Evolutionary conservation across 2,888 invertebrate genomes (phyloP).

Genomic region (Ypsolopha sequella): DNA sequence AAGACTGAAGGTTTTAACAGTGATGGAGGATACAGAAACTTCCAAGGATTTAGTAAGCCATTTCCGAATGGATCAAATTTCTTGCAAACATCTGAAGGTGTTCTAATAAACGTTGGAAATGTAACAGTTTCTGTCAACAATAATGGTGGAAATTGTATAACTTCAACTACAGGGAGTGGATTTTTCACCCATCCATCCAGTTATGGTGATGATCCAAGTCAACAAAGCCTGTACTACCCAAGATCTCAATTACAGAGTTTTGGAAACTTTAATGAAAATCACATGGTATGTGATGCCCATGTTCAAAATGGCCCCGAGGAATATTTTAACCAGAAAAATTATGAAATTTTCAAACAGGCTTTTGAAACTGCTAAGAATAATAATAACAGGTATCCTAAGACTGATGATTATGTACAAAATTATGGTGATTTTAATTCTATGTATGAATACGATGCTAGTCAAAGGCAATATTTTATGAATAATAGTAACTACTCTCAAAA

Average conservation of each 20-base stretch:
- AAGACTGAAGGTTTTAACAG: conserved; percentile 36
- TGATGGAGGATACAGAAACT: conserved; percentile 50
- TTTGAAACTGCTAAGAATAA: conserved; percentile 60
- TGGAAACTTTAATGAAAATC: conserved; percentile 22
- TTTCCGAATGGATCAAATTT: conserved; percentile 62
- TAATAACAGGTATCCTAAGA: conserved; percentile 29
- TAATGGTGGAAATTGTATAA: conserved; percentile 78
- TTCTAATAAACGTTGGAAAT: conserved; percentile 81
- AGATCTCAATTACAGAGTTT: conserved; percentile 20
- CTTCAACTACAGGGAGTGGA: conserved; percentile 70
- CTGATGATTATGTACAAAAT: conserved; percentile 24
- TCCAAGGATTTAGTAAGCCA: conserved; percentile 54
- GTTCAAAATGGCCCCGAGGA: conserved; percentile 26
- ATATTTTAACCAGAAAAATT: conserved; percentile 65
- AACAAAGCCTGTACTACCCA: conserved; percentile 34
- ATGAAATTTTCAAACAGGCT: conserved; percentile 70
- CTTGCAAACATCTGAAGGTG: conserved; percentile 63
- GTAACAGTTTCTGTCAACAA: conserved; percentile 82
- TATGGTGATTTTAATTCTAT: conserved; percentile 30
- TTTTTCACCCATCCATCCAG: conserved; percentile 57
- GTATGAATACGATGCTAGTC: conserved; percentile 27
- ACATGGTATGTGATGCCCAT: conserved; percentile 15
- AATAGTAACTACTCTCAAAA: conserved; percentile 36
- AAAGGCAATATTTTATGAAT: conserved; percentile 33
- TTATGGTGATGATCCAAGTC: conserved; percentile 40